These are phyloP conservation scores for Mesitornis unicolor DNA, from an alignment of 2,113 vertebrate genomes.

Conservation along the genomic window DNA sequence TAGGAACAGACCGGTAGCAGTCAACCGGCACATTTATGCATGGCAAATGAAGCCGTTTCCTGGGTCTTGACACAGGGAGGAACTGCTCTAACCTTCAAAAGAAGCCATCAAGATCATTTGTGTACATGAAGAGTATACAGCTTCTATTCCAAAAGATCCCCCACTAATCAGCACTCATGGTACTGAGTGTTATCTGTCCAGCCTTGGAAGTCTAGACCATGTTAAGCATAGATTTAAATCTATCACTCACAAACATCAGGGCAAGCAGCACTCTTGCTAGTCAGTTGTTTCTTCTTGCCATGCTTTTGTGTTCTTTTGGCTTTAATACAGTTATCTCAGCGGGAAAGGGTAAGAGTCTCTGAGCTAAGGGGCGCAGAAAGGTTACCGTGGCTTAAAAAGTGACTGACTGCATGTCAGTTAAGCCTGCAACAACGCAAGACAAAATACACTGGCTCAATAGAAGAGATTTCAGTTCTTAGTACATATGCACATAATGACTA, in stretches of 20 bases:
- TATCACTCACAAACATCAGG: neutral
- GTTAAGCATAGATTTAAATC: neutral
- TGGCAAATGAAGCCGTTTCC: neutral
- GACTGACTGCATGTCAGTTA: neutral
- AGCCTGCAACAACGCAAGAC: constrained; percentile 11
- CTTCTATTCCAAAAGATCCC: neutral
- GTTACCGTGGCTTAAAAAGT: neutral
- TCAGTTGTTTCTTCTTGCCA: neutral
- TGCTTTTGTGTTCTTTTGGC: neutral
- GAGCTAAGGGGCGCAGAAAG: neutral
- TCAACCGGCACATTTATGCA: neutral
- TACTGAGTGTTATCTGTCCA: neutral
- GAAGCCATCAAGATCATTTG: neutral
- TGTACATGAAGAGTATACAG: neutral
- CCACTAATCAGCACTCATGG: neutral
- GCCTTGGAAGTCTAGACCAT: neutral
- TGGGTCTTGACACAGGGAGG: neutral
- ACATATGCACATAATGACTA: neutral
- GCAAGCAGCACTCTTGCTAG: neutral
- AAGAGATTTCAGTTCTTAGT: constrained; percentile 17
- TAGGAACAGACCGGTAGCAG: neutral
- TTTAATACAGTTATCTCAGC: neutral
- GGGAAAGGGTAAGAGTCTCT: neutral
- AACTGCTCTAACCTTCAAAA: neutral
- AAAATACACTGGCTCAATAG: neutral